Conservation (phyloP, 1,140 invertebrate species). For the Eurosta solidaginis region DNA sequence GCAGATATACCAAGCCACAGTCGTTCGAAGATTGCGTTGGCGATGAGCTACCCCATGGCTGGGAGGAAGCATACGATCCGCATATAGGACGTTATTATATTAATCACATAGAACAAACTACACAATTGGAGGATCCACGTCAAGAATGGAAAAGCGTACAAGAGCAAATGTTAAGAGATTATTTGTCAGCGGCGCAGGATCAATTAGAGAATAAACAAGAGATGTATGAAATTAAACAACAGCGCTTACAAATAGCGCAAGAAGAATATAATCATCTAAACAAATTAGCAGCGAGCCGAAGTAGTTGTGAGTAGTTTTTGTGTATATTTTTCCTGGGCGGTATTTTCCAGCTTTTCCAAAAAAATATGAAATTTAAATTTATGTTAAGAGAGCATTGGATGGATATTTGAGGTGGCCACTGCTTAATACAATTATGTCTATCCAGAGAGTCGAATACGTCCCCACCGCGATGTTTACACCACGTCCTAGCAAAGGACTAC, state of each 20-base stretch:
- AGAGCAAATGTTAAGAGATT: conserved; percentile 94
- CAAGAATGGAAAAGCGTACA: conserved; percentile 95
- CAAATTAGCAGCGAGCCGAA: conserved; percentile 80
- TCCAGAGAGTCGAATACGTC: no score
- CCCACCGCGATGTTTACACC: no score
- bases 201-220: conserved; percentile 95
- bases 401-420: no score
- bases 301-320: conserved; percentile 76
- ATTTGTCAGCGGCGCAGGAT: conserved; percentile 92
- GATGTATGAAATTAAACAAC: conserved; percentile 94
- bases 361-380: no score
- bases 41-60: conserved; percentile 93
- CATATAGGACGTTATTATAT: conserved; percentile 95
- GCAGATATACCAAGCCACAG: conserved; percentile 93
- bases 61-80: conserved; percentile 93
- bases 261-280: conserved; percentile 95
- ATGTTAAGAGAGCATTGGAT: no score
- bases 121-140: conserved; percentile 93
- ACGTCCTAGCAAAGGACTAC: no score
- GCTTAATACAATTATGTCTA: no score
- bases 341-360: neutral
- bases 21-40: conserved; percentile 97
- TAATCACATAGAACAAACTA: conserved; percentile 93
- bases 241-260: conserved; percentile 87
- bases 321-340: neutral